A percentile compares a stretch with the other conserved stretches of the same genome.
phyloP scores from a whole-genome alignment of 2,888 invertebrate genomes.

The Epiperipatus broadwayi region DNA sequence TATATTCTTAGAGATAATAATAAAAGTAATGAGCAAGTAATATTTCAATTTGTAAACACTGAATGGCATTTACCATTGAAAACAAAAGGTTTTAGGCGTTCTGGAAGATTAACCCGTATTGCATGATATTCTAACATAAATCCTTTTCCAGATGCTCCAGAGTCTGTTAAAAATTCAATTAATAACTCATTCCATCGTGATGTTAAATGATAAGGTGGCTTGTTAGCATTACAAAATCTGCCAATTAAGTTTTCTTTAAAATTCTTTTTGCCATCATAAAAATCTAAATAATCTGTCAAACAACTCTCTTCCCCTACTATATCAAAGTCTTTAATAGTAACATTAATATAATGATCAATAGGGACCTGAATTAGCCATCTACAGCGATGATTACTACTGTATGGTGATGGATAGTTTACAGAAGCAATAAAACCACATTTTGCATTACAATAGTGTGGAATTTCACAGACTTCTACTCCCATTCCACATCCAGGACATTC shows the following conservation, averaged over 20 bases:
- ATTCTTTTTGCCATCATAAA: constrained; percentile 19
- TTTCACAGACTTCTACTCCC: constrained; percentile 19
- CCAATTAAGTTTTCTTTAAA: constrained; percentile 19
- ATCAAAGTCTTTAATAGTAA: constrained; percentile 22
- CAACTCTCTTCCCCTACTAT: constrained; percentile 20
- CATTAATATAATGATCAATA: constrained; percentile 20
- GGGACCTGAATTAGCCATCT: constrained; percentile 21
- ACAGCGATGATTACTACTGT: constrained; percentile 20
- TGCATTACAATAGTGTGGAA: constrained; percentile 17
- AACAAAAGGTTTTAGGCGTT: constrained; percentile 15
- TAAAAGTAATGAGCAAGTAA: too few species aligned
- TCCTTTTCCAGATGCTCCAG: constrained; percentile 19
- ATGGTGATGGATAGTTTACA: constrained; percentile 20
- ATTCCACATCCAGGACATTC: constrained; percentile 22
- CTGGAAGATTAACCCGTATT: constrained; percentile 18
- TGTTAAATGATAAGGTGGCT: constrained; percentile 19
- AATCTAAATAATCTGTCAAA: constrained; percentile 20
- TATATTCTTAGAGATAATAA: too few species aligned
- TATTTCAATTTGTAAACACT: too few species aligned
- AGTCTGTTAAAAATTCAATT: constrained; percentile 20
- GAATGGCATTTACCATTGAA: constrained; percentile 17
- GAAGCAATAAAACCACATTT: constrained; percentile 21
- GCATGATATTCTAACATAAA: constrained; percentile 19
- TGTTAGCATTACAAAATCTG: constrained; percentile 20
- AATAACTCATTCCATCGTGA: constrained; percentile 21